Evolutionary conservation across 2,113 vertebrate species (phyloP), one percentile per base, ranked within the genome.

Genomic region (Fulmarus glacialis): DNA sequence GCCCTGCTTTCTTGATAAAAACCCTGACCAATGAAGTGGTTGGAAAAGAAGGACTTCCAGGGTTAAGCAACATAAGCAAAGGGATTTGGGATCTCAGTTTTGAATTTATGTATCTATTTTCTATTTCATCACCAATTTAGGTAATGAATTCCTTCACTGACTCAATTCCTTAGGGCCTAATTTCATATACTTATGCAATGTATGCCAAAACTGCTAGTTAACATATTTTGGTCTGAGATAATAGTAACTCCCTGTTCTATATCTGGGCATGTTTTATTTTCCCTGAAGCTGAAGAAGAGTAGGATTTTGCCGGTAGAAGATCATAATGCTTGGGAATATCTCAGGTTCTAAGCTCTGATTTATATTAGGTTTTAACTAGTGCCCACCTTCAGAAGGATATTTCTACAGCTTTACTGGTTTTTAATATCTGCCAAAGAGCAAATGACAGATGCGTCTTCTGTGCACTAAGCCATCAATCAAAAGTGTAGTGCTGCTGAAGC

Each of bases 401-500:
- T 92, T 96, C 94, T 92, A 12, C 32, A 60, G 64, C 64, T 92
- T 93, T 94, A 24, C 56, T 59, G 19, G 7, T 71, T 92, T 94
- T 95, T 97, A 90, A 91, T 87, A 96, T 84, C 90, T 93, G 75
- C 64, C 77, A 84, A 92, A 87, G 83, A 97, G 59, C 83, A 95
- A 93, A 94, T 71, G 95, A 96, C 73, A 95, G 72, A 91, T 93
- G 64, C 8, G 8, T 72, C 77, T 89, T 78, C 56, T 60, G 42
- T 81, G 64, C 56, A 52, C 80, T 91, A 82, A 93, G n/a, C 60
- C 52, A 91, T 96, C 93, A 91, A 60, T 95, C 94, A 94, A 77
- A 87, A 90, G 21, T 34, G 74, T 62, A 78, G 29, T 81, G 67
- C 43, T 83, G 68, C 72, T 92, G 89, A 47, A 87, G 47, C 72